Evolutionary conservation across 2,113 vertebrate species (phyloP), one percentile per base, ranked within the genome.

Genomic region (Mixornis gularis): DNA sequence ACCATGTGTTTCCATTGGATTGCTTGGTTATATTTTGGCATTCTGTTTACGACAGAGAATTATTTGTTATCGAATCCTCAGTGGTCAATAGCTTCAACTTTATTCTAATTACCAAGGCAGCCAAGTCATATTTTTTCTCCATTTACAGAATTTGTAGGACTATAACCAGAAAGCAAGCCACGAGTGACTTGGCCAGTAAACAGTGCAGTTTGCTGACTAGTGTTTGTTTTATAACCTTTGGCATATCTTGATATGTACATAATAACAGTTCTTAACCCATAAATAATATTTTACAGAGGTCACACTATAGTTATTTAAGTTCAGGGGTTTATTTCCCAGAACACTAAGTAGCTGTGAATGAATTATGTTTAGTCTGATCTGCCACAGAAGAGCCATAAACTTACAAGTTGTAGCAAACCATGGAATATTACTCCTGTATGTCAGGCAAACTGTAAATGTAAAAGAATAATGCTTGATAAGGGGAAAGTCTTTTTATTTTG

Each of bases 231-330:
- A 96, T 95, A 96, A 96, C 89, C 48, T 96, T 96, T 97, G 95
- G 95, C 97, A 97, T 94, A 95, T 97, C 92, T 95, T 87, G 94
- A 95, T 97, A 97, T 96, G 92, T 96, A 95, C 94, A 97, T 95
- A 97, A 93, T 96, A 94, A 96, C 94, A 95, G 95, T 95, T 96
- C 96, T 97, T 96, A 96, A 97, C 90, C 91, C 74, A 96, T 97
- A 97, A 98, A 97, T 97, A 97, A 97, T 97, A 97, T 97, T 97
- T 97, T 97, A 97, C 97, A 96, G 97, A 97, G 96, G 97, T 97
- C 97, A 97, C 95, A 92, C 97, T 86, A 60, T 96, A 96, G 95
- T 97, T 98, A 97, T 97, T 97, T 97, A 97, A 95, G 97, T 97
- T 97, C 94, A 97, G 97, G 92, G 97, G 92, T 97, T 97, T 97